Conservation (phyloP, 92 coral and sea anemone genomes). For the Porites cylindrica region DNA sequence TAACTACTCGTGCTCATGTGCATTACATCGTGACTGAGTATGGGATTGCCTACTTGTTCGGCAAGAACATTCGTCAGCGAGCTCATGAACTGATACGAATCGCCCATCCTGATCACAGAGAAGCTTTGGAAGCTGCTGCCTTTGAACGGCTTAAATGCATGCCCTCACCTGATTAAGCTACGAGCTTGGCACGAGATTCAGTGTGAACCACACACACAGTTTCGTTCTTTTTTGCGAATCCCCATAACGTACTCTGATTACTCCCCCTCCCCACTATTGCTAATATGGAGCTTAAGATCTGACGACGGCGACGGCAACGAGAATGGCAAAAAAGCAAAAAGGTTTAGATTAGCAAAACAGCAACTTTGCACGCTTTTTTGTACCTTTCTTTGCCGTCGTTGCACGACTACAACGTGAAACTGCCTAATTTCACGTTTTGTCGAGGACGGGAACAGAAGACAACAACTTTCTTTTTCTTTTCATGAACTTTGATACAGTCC, state of each 20-base stretch:
- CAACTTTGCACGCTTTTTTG: background rate
- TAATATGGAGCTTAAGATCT: no score
- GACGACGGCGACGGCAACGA: no score
- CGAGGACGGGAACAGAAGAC: no score
- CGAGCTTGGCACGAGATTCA: constrained; percentile 12
- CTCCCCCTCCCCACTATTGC: background rate
- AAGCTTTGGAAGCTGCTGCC: constrained; percentile 88
- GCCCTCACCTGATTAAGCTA: constrained; percentile 85
- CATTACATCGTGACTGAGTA: constrained; percentile 96
- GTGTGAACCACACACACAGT: background rate
- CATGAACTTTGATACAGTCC: no score
- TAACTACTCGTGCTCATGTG: constrained; percentile 95
- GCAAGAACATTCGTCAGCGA: constrained; percentile 91
- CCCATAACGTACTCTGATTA: background rate
- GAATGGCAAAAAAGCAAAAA: no score
- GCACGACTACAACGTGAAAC: no score
- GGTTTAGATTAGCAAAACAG: no score
- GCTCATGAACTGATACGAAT: constrained; percentile 88
- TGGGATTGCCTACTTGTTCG: constrained; percentile 92
- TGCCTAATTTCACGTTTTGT: no score
- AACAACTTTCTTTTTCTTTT: no score
- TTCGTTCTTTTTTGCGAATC: background rate
- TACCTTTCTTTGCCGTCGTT: no score
- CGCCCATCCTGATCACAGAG: constrained; percentile 94
- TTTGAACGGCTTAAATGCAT: constrained; percentile 94